These are phyloP conservation scores for Tretioscincus oriximinensis DNA, from an alignment of 2,113 vertebrate genomes.

Conservation along the genomic window DNA sequence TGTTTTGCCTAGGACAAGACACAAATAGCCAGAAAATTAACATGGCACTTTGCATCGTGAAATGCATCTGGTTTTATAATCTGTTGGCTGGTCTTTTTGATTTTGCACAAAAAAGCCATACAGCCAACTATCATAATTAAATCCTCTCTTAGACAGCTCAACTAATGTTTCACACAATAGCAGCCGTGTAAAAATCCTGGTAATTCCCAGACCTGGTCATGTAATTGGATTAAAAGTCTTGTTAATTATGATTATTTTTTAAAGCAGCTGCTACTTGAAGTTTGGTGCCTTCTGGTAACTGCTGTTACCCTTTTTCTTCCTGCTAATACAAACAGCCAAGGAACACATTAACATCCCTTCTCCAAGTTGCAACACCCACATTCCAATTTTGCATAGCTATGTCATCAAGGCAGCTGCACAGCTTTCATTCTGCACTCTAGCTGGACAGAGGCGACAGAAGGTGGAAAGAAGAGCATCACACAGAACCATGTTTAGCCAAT, in stretches of 20 bases:
- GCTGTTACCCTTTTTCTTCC: neutral
- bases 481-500: slow-evolving; percentile 38
- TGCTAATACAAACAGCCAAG: slow-evolving; percentile 13
- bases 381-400: slow-evolving; percentile 8
- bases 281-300: neutral
- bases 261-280: slow-evolving; percentile 17
- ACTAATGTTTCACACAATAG: slow-evolving; percentile 53
- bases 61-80: slow-evolving; percentile 38
- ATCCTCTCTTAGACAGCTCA: slow-evolving; percentile 56
- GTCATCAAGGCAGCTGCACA: neutral
- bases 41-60: slow-evolving; percentile 43
- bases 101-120: slow-evolving; percentile 42
- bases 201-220: slow-evolving; percentile 35
- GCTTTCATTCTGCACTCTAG: slow-evolving; percentile 6
- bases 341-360: fast-evolving
- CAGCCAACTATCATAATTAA: slow-evolving; percentile 57
- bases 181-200: slow-evolving; percentile 42
- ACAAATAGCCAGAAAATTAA: slow-evolving; percentile 41
- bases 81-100: slow-evolving; percentile 26
- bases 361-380: slow-evolving; percentile 8
- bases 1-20: slow-evolving; percentile 12
- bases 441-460: neutral
- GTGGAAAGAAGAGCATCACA: neutral
- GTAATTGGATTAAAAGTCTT: slow-evolving; percentile 62
- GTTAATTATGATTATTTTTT: slow-evolving; percentile 36